Evolutionary conservation across 2,113 vertebrate genomes (phyloP).

Genomic region (Cariama cristata): DNA sequence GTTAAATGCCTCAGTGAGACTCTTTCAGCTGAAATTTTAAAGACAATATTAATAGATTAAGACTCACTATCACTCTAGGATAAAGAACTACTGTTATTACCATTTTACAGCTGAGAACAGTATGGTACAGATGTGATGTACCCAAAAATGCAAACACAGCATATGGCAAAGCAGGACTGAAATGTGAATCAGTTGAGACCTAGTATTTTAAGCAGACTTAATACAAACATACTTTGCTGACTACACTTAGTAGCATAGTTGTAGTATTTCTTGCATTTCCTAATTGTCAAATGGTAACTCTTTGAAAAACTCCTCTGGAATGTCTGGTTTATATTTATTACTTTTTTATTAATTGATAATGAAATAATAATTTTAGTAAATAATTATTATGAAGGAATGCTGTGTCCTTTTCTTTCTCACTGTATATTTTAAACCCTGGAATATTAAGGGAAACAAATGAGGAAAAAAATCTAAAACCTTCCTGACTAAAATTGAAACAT

Average conservation of each 20-base stretch:
- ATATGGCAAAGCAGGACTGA: neutral
- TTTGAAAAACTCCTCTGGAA: neutral
- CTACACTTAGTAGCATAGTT: rapidly evolving
- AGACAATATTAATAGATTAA: neutral
- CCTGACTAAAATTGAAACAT: neutral
- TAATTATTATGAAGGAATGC: neutral
- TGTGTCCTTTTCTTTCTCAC: neutral
- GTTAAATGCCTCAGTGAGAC: neutral
- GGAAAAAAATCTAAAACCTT: neutral
- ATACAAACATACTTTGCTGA: neutral
- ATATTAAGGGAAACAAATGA: neutral
- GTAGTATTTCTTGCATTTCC: neutral
- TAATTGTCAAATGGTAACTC: neutral
- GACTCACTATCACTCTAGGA: neutral
- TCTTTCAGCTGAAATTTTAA: neutral
- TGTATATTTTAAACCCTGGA: neutral
- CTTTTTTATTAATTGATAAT: neutral
- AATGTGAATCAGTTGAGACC: neutral
- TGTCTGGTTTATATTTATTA: neutral
- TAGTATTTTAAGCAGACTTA: neutral
- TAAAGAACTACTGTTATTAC: neutral
- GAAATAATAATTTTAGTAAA: neutral
- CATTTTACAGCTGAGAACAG: neutral
- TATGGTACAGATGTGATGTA: neutral
- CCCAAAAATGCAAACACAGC: neutral